Evolutionary conservation across 2,113 vertebrate species (phyloP), one percentile per base, ranked within the genome.

Genomic region (Cyanoramphus novaezelandiae): DNA sequence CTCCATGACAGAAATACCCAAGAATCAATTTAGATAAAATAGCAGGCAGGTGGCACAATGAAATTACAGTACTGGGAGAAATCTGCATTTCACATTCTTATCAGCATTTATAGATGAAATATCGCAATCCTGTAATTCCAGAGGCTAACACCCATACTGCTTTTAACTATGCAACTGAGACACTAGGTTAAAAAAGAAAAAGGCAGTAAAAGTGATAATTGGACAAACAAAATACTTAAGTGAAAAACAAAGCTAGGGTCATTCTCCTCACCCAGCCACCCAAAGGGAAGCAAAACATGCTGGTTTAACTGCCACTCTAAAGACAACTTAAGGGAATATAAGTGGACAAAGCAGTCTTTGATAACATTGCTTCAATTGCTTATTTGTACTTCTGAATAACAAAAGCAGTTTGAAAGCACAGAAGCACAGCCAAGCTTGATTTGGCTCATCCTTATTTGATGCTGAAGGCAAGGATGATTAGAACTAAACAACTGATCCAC

Each of bases 161-260:
- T 90, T 86, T 82, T 25, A 83, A 64, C 5, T 41, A 31, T 3
- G 20, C 24, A 62, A 35, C 14, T 65, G n/a, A 86, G 19, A 7
- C 31, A 53, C 0, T 39, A 17, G 4, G 7, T 46, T 29, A 18
- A 1, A 6, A 35, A 46, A 21, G 14, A 47, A 29, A 53, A 70
- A 46, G 5, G 6, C 10, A 90, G 16, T 29, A 49, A 52, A 55
- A 69, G 14, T 11, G 5, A 76, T 10, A 68, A 52, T 8, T 2
- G 52, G 17, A 75, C 33, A 63, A 74, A 59, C 12, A 69, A 90
- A 92, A 84, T 15, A 53, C 17, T 44, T 24, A 11, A 60, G 29
- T 4, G 5, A 62, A 84, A 91, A 70, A 57, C 11, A 63, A 21
- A 74, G n/a, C 8, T 57, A 18, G 39, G n/a, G 27, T 80, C 53